Percentiles rank a stretch among this genome's conserved stretches.
These are phyloP conservation scores for Danio rerio DNA, from an alignment of 2,113 vertebrate species.

Conservation along the genomic window DNA sequence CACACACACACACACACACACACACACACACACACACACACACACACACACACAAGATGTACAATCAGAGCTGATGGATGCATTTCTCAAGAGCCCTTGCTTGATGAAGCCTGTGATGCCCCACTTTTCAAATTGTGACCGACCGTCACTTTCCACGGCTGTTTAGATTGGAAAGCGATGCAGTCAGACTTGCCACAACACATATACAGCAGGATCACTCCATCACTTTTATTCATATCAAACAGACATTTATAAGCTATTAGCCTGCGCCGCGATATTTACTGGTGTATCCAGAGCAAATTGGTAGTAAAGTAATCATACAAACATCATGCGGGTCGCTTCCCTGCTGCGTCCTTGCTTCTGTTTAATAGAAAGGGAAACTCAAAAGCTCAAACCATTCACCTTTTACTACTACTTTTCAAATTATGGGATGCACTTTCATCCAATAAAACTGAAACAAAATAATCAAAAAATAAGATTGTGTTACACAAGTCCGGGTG, in stretches of 20 bases:
- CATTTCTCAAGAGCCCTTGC: constrained; percentile 4
- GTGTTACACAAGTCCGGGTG: too few species aligned
- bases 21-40: too few species aligned
- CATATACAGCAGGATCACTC: neutral
- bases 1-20: too few species aligned
- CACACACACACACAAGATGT: too few species aligned
- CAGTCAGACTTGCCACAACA: constrained; percentile 12
- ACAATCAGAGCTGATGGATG: neutral
- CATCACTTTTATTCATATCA: constrained; percentile 25
- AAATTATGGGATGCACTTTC: too few species aligned
- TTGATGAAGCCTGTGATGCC: constrained; percentile 22
- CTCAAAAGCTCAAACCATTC: constrained; percentile 53
- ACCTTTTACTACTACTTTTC: constrained; percentile 40
- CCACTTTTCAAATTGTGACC: constrained; percentile 31
- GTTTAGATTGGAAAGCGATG: constrained; percentile 10
- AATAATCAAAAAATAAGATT: too few species aligned
- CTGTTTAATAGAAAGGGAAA: constrained; percentile 52
- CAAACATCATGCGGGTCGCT: neutral
- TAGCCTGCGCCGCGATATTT: constrained; percentile 22
- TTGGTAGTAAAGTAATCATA: constrained; percentile 37
- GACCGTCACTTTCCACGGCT: constrained; percentile 30
- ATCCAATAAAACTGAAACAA: too few species aligned
- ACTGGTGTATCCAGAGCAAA: constrained; percentile 7
- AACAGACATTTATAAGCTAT: constrained; percentile 39
- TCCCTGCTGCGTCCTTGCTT: constrained; percentile 22